Base-by-base conservation (phyloP, 2,113 vertebrate species). In the Lepidiolamprologus cunningtoni region DNA sequence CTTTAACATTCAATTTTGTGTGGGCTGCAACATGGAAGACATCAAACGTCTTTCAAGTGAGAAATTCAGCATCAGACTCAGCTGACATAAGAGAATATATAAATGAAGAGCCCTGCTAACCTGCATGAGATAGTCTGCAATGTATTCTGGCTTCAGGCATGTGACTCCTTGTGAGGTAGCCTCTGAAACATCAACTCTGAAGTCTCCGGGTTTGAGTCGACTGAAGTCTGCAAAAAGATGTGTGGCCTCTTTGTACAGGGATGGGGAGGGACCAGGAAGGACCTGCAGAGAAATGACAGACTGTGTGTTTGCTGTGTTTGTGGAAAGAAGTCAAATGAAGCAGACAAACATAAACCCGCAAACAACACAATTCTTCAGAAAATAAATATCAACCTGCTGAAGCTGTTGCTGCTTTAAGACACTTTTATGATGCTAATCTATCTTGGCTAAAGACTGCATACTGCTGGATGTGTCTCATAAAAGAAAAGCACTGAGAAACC, bases 121-220 rank as follows among this genome's bases (percentile, higher is more conserved):
- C 98, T 99, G 98, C 96, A 97, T 97, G 66, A 99, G 98, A 87
- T 98, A 99, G 92, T 99, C 99, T 17, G 99, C 98, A 0, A 99
- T 99, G 93, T 98, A 99, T 78, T 99, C 99, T 0, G 99, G 98
- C 81, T 97, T 99, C 82, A 99, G 90, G 90, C 99, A 99, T 66
- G 90, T 95, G 58, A 99, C 97, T 17, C 97, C 97, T 1, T 97
- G 97, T 37, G 96, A 90, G 26, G 96, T 89, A 0, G 98, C 99
- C 28, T 98, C 97, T 1, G 95, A 89, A 12, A 98, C 45, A 0
- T 98, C 94, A 14, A 97, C 95, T 84, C 95, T 96, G 82, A 93
- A 85, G 82, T 98, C 97, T 4, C 95, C 97, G 0, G 97, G 97
- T 89, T 97, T 98, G 82, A 98, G 95, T 37, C 98, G 98, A 87